Evolutionary conservation across 1,140 invertebrate species (phyloP), one percentile per base, ranked within the genome.

Genomic region (Babylonia areolata): DNA sequence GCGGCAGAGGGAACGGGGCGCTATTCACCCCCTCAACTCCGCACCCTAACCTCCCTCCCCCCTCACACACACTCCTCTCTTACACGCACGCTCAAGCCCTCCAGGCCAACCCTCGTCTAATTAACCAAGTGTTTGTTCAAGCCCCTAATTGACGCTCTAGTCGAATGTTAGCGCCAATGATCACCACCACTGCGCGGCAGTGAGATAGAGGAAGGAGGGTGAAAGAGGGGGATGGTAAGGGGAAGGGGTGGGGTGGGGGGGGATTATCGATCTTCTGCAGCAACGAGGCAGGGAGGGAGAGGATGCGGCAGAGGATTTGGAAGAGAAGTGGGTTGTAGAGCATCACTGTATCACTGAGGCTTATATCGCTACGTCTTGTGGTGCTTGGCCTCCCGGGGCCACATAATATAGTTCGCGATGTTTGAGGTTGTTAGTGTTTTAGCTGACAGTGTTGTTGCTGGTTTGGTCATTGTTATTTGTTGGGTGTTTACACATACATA

Each of bases 121-220:
- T 64, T 64, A 64, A 64, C 58, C 58, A 64, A 64, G 58, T 64
- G 58, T 64, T 64, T 64, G 58, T 64, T 64, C 58, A 64, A 12
- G 28, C 58, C 58, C 12, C 46, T 51, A 51, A 51, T 64, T 64
- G 58, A 64, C 58, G 58, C 28, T 64, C 58, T 23, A 23, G 58
- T 23, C 28, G 58, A 64, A 23, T 64, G 58, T 64, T 12, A 2
- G 0, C 58, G 58, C 58, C 23, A 64, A 12, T 64, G 58, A 64
- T 64, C 58, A 23, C n/a, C n/a, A n/a, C n/a, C n/a, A 28, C 58
- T 23, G 23, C 12, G 20, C 17, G 28, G 58, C 58, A 23, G 28
- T 28, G 58, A 6, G 2, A 64, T 12, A 23, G 12, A 0, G 58
- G 58, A 0, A 23, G 28, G 58, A 64, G 17, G 5, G 58, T 64